A percentile compares a stretch with the other conserved stretches of the same genome.
These are phyloP conservation scores for Trachelus stipa DNA, from an alignment of 2,888 invertebrate species.

Conservation along the genomic window DNA sequence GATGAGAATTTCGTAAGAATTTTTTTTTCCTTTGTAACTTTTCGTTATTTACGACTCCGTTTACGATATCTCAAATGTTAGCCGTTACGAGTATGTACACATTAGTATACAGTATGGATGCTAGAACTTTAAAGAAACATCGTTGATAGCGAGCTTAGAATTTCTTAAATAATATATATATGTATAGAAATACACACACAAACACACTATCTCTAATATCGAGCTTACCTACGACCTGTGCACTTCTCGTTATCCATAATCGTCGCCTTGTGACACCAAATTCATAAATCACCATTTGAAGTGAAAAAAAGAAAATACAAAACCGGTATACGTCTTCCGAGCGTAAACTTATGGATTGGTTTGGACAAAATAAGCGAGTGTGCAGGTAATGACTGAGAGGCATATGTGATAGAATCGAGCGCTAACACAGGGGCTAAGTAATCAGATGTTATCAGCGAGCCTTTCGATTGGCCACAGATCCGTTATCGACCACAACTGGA, in stretches of 20 bases:
- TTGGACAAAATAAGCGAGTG: conserved; percentile 1
- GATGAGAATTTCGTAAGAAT: neutral
- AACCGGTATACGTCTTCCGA: neutral
- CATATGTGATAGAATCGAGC: conserved; percentile 8
- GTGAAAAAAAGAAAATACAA: neutral
- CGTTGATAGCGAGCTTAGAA: neutral
- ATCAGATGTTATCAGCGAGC: conserved; percentile 55
- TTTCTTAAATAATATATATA: neutral
- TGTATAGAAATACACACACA: too few relatives aligned
- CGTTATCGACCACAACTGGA: conserved; percentile 47
- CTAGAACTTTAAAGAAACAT: neutral
- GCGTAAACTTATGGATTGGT: neutral
- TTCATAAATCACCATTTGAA: neutral
- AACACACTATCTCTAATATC: too few relatives aligned
- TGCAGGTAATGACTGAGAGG: conserved; percentile 22
- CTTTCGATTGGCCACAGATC: conserved; percentile 50
- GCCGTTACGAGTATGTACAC: neutral
- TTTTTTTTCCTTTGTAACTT: neutral
- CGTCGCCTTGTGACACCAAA: neutral
- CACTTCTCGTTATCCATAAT: neutral
- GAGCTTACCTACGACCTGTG: neutral
- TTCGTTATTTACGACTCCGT: neutral
- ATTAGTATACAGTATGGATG: neutral
- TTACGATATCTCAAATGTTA: neutral
- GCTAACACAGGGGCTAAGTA: conserved; percentile 40